phyloP scores from a whole-genome alignment of 2,797 vertebrate species.

The Poecilia gillii region DNA sequence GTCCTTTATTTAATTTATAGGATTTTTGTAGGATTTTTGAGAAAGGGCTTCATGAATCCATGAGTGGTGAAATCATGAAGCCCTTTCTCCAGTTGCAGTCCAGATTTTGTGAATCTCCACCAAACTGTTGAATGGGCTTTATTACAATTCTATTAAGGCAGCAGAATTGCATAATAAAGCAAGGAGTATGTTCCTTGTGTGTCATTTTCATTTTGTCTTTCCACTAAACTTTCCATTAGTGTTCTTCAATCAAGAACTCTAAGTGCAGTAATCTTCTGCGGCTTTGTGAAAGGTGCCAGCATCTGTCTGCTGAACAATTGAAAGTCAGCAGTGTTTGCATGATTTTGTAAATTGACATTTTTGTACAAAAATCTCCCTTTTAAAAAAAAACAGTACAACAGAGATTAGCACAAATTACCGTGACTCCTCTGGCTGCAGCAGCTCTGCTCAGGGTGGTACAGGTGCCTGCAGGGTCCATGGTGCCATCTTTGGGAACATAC shows the following conservation, averaged over 20 bases:
- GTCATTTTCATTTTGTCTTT: not conserved
- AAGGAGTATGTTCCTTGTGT: not conserved
- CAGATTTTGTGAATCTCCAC: not conserved
- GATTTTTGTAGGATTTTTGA: too few species aligned
- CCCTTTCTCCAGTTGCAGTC: not conserved
- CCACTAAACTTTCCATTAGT: not conserved
- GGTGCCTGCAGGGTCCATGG: constrained; percentile 96
- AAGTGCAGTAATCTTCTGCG: not conserved
- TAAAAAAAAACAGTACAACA: not conserved
- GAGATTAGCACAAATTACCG: constrained; percentile 70
- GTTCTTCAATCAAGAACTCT: not conserved
- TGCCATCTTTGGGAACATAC: constrained; percentile 95
- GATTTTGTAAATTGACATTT: not conserved
- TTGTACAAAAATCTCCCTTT: not conserved
- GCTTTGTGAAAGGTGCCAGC: not conserved
- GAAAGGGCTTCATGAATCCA: not conserved
- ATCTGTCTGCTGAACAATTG: not conserved
- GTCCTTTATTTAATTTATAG: not conserved
- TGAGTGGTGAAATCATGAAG: not conserved
- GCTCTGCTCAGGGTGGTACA: constrained; percentile 90
- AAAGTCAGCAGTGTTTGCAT: not conserved
- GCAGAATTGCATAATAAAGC: not conserved
- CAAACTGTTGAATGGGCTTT: not conserved
- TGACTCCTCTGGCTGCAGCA: constrained; percentile 86
- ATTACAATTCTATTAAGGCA: not conserved